Conservation (phyloP, 2,113 vertebrate genomes). For the Chunga burmeisteri region DNA sequence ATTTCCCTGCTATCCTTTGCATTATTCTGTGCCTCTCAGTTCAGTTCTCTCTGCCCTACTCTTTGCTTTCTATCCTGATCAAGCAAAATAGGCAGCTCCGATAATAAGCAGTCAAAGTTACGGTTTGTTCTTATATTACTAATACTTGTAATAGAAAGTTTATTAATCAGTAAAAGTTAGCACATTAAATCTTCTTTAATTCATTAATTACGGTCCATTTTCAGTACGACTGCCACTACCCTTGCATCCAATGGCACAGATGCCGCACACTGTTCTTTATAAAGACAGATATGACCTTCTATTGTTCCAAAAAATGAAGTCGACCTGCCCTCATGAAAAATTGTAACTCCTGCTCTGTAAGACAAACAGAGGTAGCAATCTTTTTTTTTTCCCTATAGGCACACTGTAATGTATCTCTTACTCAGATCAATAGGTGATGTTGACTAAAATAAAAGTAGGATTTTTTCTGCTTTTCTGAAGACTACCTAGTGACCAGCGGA, state of each 20-base stretch:
- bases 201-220: not conserved
- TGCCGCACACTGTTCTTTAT: not conserved
- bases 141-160: not conserved
- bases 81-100: not conserved
- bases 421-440: not conserved
- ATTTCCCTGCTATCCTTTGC: not conserved
- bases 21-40: not conserved
- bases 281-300: not conserved
- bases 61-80: not conserved
- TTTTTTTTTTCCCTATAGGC: too few relatives aligned
- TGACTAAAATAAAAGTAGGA: not conserved
- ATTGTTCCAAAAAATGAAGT: not conserved
- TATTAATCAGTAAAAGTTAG: not conserved
- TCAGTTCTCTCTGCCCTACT: not conserved
- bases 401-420: not conserved
- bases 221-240: not conserved
- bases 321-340: not conserved
- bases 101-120: not conserved
- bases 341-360: not conserved
- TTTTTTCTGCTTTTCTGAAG: not conserved
- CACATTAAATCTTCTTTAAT: not conserved
- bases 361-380: not conserved
- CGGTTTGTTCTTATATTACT: not conserved
- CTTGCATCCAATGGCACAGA: not conserved
- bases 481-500: not conserved